Conservation (phyloP, 2,113 vertebrate genomes). For the Acinonyx jubatus region DNA sequence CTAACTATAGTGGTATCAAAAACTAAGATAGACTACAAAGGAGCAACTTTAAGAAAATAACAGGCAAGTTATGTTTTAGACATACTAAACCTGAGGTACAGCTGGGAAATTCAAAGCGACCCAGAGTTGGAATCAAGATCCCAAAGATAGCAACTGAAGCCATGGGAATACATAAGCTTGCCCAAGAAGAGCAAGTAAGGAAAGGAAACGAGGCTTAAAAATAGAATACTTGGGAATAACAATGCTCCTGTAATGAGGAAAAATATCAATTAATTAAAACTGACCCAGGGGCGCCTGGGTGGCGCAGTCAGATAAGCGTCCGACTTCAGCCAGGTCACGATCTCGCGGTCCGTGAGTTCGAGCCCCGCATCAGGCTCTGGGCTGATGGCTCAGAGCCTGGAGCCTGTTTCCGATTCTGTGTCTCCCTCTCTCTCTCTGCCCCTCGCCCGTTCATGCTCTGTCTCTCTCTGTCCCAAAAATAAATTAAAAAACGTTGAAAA, state of each 20-base stretch:
- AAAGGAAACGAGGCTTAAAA: not conserved
- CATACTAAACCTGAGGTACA: not conserved
- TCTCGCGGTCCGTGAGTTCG: too few relatives aligned
- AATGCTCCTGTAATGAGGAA: not conserved
- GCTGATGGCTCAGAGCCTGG: too few relatives aligned
- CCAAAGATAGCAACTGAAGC: not conserved
- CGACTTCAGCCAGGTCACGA: too few relatives aligned
- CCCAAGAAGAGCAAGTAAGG: not conserved
- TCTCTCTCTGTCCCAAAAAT: too few relatives aligned
- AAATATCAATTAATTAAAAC: constrained; percentile 7
- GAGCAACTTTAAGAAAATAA: constrained; percentile 6
- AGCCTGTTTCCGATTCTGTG: too few relatives aligned
- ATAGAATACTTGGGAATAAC: not conserved
- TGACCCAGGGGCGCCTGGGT: not conserved
- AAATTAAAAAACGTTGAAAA: too few relatives aligned
- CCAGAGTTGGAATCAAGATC: not conserved
- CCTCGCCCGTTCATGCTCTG: too few relatives aligned
- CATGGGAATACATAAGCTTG: not conserved
- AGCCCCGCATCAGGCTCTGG: too few relatives aligned
- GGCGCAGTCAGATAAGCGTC: too few relatives aligned
- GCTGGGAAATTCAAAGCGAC: not conserved
- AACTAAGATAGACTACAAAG: not conserved
- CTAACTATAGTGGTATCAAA: constrained; percentile 42
- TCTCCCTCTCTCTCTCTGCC: too few relatives aligned
- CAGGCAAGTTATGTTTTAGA: constrained; percentile 29